A percentile compares a stretch with the other conserved stretches of the same genome.
Evolutionary conservation across 1,140 invertebrate genomes (phyloP).

Genomic region (Calephelis virginiensis): DNA sequence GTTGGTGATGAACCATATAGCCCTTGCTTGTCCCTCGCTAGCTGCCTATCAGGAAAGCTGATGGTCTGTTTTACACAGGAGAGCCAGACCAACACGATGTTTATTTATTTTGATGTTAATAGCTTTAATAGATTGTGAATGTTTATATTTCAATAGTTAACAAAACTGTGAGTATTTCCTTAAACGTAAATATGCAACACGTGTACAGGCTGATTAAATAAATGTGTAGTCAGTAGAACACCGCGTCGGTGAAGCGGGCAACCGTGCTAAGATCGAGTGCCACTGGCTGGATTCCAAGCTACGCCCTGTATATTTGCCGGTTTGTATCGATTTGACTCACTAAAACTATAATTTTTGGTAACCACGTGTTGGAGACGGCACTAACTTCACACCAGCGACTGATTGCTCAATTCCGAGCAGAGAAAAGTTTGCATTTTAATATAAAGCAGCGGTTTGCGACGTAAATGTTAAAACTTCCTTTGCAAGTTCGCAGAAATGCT

Average conservation of each 20-base stretch:
- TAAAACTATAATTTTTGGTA: slow-evolving; percentile 57
- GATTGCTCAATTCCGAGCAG: not conserved
- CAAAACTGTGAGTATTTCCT: too few species aligned
- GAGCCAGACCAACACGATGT: too few species aligned
- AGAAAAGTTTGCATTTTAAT: slow-evolving; percentile 12
- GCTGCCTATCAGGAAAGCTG: too few species aligned
- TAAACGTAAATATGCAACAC: too few species aligned
- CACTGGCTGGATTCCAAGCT: slow-evolving; percentile 50
- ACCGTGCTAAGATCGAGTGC: slow-evolving; percentile 42
- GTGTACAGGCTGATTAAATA: not conserved
- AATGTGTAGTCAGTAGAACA: slow-evolving; percentile 25
- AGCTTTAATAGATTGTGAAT: too few species aligned
- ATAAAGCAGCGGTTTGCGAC: slow-evolving; percentile 5
- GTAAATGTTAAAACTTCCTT: slow-evolving; percentile 5
- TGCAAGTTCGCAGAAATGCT: not conserved
- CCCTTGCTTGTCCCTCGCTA: too few species aligned
- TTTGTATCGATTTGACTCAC: slow-evolving; percentile 57
- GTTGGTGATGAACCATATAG: too few species aligned
- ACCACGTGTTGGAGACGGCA: slow-evolving; percentile 35
- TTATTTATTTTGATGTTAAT: too few species aligned
- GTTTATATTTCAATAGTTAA: too few species aligned
- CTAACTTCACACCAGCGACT: slow-evolving; percentile 20
- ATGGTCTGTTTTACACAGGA: too few species aligned
- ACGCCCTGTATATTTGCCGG: slow-evolving; percentile 38
- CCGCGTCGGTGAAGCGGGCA: slow-evolving; percentile 33